Conservation (phyloP, 2,797 vertebrate genomes). For the Netta rufina region DNA sequence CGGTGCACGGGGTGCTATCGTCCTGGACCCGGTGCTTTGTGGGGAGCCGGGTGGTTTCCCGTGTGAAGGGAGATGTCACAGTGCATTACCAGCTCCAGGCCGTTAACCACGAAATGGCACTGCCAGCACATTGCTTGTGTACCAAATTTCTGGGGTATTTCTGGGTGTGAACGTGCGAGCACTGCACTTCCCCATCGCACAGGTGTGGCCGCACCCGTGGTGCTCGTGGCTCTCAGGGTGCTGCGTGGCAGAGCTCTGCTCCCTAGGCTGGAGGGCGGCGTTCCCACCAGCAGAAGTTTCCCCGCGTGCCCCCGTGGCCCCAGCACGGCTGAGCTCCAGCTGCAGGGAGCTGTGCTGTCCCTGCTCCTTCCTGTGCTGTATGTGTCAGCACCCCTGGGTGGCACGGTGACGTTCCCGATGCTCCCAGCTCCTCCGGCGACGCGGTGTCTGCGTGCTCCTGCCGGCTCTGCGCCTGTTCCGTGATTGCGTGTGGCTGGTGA, state of each 20-base stretch:
- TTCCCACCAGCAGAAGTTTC: not conserved
- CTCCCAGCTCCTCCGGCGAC: fast-evolving
- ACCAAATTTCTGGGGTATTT: fast-evolving
- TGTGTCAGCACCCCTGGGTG: too few relatives aligned
- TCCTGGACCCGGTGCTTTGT: not conserved
- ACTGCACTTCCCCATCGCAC: fast-evolving
- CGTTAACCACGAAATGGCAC: fast-evolving
- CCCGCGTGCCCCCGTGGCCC: fast-evolving
- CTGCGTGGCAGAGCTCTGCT: not conserved
- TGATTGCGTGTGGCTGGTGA: fast-evolving
- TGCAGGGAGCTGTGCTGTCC: not conserved
- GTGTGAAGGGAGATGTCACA: not conserved
- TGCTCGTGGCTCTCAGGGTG: fast-evolving
- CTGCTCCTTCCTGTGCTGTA: fast-evolving
- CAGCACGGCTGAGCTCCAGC: fast-evolving
- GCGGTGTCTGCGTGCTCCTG: not conserved
- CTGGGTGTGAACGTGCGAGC: not conserved
- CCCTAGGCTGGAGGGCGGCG: fast-evolving
- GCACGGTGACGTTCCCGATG: not conserved
- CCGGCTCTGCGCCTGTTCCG: not conserved
- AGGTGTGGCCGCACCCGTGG: fast-evolving
- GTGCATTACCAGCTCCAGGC: not conserved
- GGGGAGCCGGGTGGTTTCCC: not conserved
- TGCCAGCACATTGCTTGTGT: fast-evolving
- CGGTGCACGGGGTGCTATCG: fast-evolving